Base-by-base conservation (phyloP, 2,113 vertebrate genomes). In the Zapus hudsonius region DNA sequence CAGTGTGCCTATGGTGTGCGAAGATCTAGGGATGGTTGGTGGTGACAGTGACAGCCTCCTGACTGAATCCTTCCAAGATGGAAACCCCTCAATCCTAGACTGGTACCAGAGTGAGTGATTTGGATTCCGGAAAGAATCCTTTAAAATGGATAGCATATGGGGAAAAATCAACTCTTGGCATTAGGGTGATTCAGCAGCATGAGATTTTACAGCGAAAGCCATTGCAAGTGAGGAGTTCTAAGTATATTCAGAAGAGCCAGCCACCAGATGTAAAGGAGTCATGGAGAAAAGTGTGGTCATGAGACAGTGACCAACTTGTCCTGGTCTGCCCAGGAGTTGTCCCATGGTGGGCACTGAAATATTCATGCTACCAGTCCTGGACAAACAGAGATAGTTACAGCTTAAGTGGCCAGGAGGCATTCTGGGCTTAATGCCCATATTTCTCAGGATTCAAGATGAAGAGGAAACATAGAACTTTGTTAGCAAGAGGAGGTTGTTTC, bases 21-120 rank as follows among this genome's bases (percentile, higher is more conserved):
- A 0, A 20, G 0, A 23, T n/a, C 67, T 44, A 2, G n/a, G 42
- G n/a, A 36, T 8, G 25, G 20, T 27, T 57, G 27, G 2, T 19
- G 4, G 36, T 17, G 12, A 69, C 31, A 47, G 9, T 6, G 11
- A 84, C n/a, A 67, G 15, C 7, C n/a, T 31, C 75, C 52, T 19
- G 17, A 92, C 29, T 27, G 63, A 81, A 63, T 74, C 23, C 55
- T 44, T 13, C 64, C 57, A 52, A 44, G 69, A 42, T 31, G 27
- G 31, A 2, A 55, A n/a, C 4, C 29, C 23, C 13, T 93, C 59
- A 31, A 17, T n/a, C 64, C 19, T 76, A 80, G 27, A 72, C 42
- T 25, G 69, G 19, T 29, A 63, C 3, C 5, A 42, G 11, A 52
- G 20, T 42, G 10, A 67, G 69, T 85, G 52, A 36, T 0, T 1